A percentile compares a stretch with the other conserved stretches of the same genome.
phyloP scores from a whole-genome alignment of 2,113 vertebrate genomes.

The Puma concolor region DNA sequence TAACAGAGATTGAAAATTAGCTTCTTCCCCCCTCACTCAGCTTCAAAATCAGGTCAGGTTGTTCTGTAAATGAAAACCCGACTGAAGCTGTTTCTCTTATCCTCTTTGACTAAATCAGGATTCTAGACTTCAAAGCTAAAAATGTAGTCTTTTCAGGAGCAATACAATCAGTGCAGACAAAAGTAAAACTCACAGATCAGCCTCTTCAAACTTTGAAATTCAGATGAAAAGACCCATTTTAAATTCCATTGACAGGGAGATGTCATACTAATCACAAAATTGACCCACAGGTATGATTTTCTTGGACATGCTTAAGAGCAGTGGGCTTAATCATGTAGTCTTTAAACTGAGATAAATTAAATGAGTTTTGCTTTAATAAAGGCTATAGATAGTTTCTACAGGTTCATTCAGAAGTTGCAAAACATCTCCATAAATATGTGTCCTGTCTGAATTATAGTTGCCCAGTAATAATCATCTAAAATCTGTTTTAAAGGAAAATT shows the following conservation, averaged over 20 bases:
- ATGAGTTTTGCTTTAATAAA: constrained; percentile 20
- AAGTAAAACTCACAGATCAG: constrained; percentile 40
- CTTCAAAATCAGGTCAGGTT: constrained; percentile 72
- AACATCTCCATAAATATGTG: background rate
- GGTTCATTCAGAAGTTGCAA: background rate
- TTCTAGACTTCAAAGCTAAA: constrained; percentile 67
- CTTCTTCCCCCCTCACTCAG: constrained; percentile 23
- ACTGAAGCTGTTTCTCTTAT: constrained; percentile 57
- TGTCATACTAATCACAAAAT: constrained; percentile 43
- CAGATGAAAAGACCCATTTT: constrained; percentile 57
- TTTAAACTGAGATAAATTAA: constrained; percentile 9
- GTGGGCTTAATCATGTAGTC: background rate
- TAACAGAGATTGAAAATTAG: constrained; percentile 53
- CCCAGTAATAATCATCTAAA: background rate
- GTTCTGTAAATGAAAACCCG: constrained; percentile 68
- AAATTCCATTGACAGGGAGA: constrained; percentile 57
- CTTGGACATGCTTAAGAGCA: constrained; percentile 35
- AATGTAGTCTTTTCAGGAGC: background rate
- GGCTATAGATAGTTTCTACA: background rate
- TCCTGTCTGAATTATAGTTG: background rate
- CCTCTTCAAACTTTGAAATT: constrained; percentile 61
- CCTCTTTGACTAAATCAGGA: constrained; percentile 61
- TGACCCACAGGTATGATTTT: background rate
- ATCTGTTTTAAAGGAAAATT: background rate
- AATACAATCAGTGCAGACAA: constrained; percentile 63